Evolutionary conservation across 2,888 invertebrate species (phyloP), one percentile per base, ranked within the genome.

Genomic region (Polyommatus iphigenia): DNA sequence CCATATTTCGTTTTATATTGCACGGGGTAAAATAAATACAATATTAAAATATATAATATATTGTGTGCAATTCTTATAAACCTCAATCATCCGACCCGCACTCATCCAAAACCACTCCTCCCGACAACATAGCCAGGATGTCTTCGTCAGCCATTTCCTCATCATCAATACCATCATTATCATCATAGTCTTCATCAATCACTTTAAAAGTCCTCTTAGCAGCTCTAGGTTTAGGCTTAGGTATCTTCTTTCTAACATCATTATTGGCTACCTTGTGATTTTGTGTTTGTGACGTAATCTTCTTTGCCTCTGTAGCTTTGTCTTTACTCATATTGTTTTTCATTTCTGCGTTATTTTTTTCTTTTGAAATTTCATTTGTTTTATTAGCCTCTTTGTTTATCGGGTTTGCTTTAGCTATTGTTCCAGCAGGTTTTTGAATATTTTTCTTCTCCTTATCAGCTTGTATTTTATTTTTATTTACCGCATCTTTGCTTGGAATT

Each of bases 141-240:
- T 90, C 91, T 59, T 87, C 84, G 80, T 92, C 92, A 77, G 89
- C 85, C 76, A 92, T 84, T 82, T 91, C 92, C 36, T 91, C 92
- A 78, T 85, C 86, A 36, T 81, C 81, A 71, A 79, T 79, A 59
- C 79, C 79, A 50, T 79, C 77, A 8, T 71, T 79, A 59, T 79
- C 79, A 50, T 79, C 77, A 8, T 71, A 78, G 6, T 75, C 62
- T 29, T 78, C 71, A 71, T 78, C 76, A 4, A 79, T 80, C 62
- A 76, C 46, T 41, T 62, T 20, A 36, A 73, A 41, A 8, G 13
- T 57, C 54, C 24, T 75, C 13, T 36, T 50, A 29, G 6, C 36
- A 46, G 2, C 71, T 77, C 57, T 78, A 24, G 76, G 24, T 76
- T 41, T 76, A 13, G 36, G 20, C 46, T 67, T 73, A 46, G 46